These are phyloP conservation scores for Myotis vivesi DNA, from an alignment of 2,797 vertebrate species.

Conservation along the genomic window DNA sequence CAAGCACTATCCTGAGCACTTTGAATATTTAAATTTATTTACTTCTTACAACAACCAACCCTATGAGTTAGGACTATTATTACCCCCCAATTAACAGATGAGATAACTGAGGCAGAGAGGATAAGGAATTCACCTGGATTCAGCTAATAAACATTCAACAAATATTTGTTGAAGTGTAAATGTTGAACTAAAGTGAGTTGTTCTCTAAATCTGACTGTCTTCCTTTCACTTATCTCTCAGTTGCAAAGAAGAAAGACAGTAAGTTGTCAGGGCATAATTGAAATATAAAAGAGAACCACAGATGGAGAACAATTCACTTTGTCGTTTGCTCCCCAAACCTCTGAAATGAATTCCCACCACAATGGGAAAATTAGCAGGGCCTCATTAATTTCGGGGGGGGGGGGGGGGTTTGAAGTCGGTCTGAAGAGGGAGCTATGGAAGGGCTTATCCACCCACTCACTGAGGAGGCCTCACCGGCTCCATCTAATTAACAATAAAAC, in stretches of 20 bases:
- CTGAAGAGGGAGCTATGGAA: constrained; percentile 80
- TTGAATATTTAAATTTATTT: background rate
- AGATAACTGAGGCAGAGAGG: constrained; percentile 10
- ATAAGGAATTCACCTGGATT: background rate
- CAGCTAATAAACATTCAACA: background rate
- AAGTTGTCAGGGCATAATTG: constrained; percentile 76
- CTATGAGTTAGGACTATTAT: background rate
- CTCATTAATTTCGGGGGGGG: constrained; percentile 81
- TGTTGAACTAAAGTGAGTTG: background rate
- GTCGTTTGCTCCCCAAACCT: constrained; percentile 81
- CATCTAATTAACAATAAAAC: constrained; percentile 87
- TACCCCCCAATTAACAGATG: background rate
- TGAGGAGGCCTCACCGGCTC: constrained; percentile 81
- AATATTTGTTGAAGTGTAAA: background rate
- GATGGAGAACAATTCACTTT: constrained; percentile 80
- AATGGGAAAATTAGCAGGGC: constrained; percentile 80
- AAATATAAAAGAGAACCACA: constrained; percentile 79
- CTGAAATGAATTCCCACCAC: constrained; percentile 79
- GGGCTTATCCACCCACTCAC: constrained; percentile 77
- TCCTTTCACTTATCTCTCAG: constrained; percentile 56
- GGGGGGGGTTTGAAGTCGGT: constrained; percentile 75
- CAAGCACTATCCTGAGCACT: background rate
- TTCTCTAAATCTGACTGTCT: background rate
- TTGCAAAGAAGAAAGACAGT: constrained; percentile 70
- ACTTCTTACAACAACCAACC: background rate